A percentile compares a stretch with the other conserved stretches of the same genome.
Evolutionary conservation across 2,888 invertebrate genomes (phyloP).

Genomic region (Oasisia sp.): DNA sequence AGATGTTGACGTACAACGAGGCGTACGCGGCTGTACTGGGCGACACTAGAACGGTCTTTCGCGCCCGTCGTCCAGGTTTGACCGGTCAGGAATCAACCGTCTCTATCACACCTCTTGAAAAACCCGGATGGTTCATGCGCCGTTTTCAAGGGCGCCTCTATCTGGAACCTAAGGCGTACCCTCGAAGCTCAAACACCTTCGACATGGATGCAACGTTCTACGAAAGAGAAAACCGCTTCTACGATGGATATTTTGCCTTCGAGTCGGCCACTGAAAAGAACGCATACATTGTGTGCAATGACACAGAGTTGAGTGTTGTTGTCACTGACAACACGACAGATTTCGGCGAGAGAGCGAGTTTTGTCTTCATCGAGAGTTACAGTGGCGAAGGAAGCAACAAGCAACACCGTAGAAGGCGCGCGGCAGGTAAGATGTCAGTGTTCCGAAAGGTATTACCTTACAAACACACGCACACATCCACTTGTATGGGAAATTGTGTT

Average conservation of each 20-base stretch:
- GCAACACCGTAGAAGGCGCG: not conserved
- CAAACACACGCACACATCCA: not conserved
- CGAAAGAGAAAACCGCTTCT: conserved; percentile 1
- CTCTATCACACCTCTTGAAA: conserved; percentile 27
- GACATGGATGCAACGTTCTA: not conserved
- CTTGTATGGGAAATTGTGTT: not conserved
- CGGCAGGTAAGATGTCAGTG: not conserved
- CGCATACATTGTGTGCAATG: not conserved
- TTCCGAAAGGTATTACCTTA: not conserved
- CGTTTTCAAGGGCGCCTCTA: not conserved
- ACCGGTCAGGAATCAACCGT: not conserved
- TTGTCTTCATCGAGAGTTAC: not conserved
- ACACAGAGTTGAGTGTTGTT: not conserved
- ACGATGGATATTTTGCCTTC: not conserved
- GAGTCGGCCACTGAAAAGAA: not conserved
- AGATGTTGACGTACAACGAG: too few relatives aligned
- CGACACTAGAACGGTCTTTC: not conserved
- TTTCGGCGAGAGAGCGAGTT: conserved; percentile 2
- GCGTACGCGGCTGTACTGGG: too few relatives aligned
- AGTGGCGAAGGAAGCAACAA: not conserved
- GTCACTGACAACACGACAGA: not conserved
- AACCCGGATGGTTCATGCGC: conserved; percentile 31
- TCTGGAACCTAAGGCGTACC: too few relatives aligned
- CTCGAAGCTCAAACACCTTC: too few relatives aligned
- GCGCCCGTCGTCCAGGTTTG: not conserved